Conservation (phyloP, 2,797 vertebrate genomes). For the Lagorchestes hirsutus region DNA sequence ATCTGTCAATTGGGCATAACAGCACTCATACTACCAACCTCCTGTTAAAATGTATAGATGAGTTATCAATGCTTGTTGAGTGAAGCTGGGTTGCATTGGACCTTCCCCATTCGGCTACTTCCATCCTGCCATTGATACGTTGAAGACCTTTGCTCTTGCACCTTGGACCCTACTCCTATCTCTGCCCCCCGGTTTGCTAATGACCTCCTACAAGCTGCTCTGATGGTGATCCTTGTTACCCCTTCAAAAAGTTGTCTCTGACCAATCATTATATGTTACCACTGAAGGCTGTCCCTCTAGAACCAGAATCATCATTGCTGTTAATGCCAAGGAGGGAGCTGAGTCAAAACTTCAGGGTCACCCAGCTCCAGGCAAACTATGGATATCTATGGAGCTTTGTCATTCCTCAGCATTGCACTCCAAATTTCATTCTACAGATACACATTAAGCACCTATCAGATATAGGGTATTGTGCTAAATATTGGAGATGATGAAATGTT, state of each 20-base stretch:
- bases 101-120: neutral
- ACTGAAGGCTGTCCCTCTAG: neutral
- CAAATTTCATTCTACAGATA: neutral
- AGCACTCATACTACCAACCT: neutral
- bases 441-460: neutral
- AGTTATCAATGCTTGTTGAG: neutral
- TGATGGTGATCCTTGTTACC: neutral
- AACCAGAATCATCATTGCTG: neutral
- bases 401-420: neutral
- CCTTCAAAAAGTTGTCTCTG: neutral
- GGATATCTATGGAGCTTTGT: neutral
- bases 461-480: neutral
- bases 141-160: neutral
- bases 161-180: neutral
- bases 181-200: neutral
- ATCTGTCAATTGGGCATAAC: neutral
- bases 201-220: neutral
- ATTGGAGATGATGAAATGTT: neutral
- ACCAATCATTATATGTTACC: neutral
- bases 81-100: neutral
- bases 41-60: neutral
- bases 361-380: neutral
- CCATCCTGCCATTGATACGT: neutral
- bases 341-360: neutral
- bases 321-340: neutral